A percentile compares a stretch with the other conserved stretches of the same genome.
phyloP scores from a whole-genome alignment of 2,797 vertebrate genomes.

The Capromys pilorides region DNA sequence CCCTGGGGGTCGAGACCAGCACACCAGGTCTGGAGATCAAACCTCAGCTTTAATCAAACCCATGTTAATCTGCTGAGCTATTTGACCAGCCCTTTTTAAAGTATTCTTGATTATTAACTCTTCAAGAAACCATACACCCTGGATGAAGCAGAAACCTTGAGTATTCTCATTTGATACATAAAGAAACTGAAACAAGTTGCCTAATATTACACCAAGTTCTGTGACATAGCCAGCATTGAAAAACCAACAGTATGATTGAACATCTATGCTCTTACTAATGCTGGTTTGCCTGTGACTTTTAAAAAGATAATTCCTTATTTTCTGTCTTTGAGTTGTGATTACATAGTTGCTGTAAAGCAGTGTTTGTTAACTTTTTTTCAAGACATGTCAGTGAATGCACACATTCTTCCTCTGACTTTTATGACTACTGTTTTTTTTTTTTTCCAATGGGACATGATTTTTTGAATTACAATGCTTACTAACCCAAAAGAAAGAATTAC shows the following conservation, averaged over 20 bases:
- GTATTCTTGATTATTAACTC: background rate
- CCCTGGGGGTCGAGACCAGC: too few relatives aligned
- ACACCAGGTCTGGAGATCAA: too few relatives aligned
- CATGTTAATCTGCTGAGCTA: too few relatives aligned
- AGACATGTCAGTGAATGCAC: background rate
- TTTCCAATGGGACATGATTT: background rate
- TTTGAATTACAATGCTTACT: background rate
- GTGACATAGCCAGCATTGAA: background rate
- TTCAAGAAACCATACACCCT: background rate
- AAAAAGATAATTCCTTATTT: background rate
- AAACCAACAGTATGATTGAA: background rate
- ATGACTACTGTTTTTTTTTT: background rate
- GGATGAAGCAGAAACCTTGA: background rate
- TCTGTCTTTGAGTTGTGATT: background rate
- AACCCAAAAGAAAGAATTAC: background rate
- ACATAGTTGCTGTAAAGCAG: background rate
- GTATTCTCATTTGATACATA: background rate
- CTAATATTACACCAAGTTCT: background rate
- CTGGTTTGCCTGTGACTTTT: background rate
- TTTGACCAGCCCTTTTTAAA: background rate
- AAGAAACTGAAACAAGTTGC: background rate
- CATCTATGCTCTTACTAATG: background rate
- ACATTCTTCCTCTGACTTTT: background rate
- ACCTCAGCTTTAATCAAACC: too few relatives aligned
- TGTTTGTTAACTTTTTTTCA: background rate